phyloP scores from a whole-genome alignment of 2,797 vertebrate species.

The Neopelma chrysocephalum region DNA sequence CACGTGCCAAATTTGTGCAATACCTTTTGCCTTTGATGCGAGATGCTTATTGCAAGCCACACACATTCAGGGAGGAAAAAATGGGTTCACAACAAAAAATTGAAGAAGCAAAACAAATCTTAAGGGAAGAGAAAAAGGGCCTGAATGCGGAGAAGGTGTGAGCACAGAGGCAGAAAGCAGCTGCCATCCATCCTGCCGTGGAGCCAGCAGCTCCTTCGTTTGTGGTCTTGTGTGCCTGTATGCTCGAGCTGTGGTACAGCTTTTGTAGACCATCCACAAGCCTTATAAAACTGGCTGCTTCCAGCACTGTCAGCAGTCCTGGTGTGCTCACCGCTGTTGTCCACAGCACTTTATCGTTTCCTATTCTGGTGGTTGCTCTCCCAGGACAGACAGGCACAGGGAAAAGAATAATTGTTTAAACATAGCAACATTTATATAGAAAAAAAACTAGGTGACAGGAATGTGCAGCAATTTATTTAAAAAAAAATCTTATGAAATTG shows the following conservation, averaged over 20 bases:
- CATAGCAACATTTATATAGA: not conserved
- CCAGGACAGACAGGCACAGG: not conserved
- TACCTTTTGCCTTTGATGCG: slow-evolving; percentile 43
- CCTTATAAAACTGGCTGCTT: not conserved
- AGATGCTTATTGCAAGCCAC: slow-evolving; percentile 29
- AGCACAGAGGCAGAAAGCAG: not conserved
- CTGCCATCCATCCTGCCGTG: not conserved
- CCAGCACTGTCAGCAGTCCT: not conserved
- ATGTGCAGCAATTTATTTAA: not conserved
- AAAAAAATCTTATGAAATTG: not conserved
- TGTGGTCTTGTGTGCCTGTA: not conserved
- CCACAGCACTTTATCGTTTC: not conserved
- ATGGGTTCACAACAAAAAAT: not conserved
- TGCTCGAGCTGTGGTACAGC: not conserved
- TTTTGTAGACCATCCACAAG: not conserved
- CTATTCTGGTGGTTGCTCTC: slow-evolving; percentile 8
- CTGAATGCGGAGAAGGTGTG: not conserved
- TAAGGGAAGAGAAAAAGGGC: not conserved
- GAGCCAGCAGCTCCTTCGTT: not conserved
- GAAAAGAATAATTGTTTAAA: not conserved
- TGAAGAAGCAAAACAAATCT: not conserved
- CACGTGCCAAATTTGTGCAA: slow-evolving; percentile 66
- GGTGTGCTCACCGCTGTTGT: not conserved
- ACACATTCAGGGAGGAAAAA: not conserved
- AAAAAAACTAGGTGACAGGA: slow-evolving; percentile 8